Evolutionary conservation across 1,140 invertebrate species (phyloP).

Genomic region (Heliconius melpomene): DNA sequence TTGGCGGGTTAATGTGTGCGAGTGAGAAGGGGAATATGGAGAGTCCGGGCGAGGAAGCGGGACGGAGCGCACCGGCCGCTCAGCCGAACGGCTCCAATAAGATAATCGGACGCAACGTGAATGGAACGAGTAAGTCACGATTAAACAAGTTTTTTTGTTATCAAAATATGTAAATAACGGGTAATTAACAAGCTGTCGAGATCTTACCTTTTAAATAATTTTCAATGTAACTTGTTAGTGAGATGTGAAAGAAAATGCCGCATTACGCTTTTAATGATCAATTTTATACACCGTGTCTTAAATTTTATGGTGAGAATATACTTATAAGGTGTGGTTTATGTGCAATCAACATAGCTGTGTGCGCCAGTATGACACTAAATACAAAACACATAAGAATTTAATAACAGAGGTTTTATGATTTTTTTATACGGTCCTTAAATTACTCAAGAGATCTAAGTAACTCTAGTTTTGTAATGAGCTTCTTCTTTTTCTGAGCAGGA

Average conservation of each 20-base stretch:
- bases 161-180: conserved; percentile 38
- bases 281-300: neutral
- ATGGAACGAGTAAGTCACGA: conserved; percentile 77
- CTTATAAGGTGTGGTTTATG: neutral
- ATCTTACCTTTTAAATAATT: conserved; percentile 24
- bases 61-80: conserved; percentile 60
- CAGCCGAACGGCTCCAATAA: conserved; percentile 75
- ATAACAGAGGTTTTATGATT: no score
- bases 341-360: neutral
- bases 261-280: neutral
- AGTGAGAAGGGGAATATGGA: conserved; percentile 75
- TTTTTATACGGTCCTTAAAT: no score
- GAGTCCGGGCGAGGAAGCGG: conserved; percentile 75
- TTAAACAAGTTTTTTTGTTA: conserved; percentile 45
- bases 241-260: conserved; percentile 9
- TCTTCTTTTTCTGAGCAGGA: no score
- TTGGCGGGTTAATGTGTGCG: conserved; percentile 77
- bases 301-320: neutral
- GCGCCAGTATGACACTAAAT: neutral
- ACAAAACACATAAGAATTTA: no score
- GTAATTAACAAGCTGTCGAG: conserved; percentile 25
- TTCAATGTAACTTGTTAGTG: neutral
- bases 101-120: conserved; percentile 78
- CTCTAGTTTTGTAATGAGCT: no score
- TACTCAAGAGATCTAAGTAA: no score